phyloP scores from a whole-genome alignment of 2,113 vertebrate species.

The Canis aureus region DNA sequence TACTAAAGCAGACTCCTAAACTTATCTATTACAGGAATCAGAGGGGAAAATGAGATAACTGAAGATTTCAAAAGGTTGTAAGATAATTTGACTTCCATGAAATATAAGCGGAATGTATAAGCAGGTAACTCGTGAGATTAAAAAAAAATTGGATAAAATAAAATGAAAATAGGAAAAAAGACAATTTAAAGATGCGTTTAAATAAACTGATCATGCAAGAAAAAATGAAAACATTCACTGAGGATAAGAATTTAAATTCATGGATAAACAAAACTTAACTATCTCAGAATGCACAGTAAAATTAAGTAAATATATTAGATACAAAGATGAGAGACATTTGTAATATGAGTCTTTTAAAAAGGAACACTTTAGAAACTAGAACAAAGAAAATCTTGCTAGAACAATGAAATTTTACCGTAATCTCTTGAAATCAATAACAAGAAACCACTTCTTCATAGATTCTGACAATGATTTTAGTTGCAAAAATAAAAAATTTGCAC shows the following conservation, averaged over 20 bases:
- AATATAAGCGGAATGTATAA: background rate
- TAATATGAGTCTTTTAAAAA: background rate
- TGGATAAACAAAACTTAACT: background rate
- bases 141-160: background rate
- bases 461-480: background rate
- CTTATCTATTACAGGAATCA: background rate
- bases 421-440: background rate
- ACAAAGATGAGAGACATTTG: background rate
- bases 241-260: background rate
- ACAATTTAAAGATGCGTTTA: background rate
- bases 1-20: background rate
- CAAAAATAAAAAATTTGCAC: background rate
- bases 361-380: background rate
- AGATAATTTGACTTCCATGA: background rate
- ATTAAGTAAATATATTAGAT: background rate
- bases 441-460: background rate
- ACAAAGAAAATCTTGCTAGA: background rate
- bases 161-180: background rate
- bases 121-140: background rate
- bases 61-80: background rate
- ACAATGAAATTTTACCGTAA: background rate
- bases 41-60: background rate
- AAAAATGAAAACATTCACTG: background rate
- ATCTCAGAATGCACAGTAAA: background rate
- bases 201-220: background rate